Evolutionary conservation across 2,113 vertebrate genomes (phyloP), one percentile per base, ranked within the genome.

Genomic region (Stomatorhinus ivindoensis): DNA sequence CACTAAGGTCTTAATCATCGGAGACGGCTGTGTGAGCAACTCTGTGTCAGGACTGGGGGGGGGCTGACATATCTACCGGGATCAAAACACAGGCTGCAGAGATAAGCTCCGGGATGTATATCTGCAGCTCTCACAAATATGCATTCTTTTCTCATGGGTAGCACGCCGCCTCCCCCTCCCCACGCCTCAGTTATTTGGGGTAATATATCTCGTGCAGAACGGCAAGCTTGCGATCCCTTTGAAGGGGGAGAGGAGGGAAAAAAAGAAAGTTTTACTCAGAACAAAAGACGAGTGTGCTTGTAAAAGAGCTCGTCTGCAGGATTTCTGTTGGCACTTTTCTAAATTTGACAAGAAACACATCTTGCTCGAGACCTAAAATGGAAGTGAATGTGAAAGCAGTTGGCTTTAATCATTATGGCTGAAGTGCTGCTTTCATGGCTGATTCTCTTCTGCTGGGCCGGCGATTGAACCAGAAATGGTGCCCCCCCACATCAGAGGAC

Each of bases 391-490:
- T 44, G 31, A 90, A 86, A 55, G 61, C 27, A 65, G 50, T 85
- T 39, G n/a, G 53, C 89, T 88, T 84, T 61, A 76, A 90, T 88
- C 87, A 88, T 90, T 39, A 31, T 27, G 80, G 83, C 53, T 88
- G 89, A 90, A 90, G 87, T 69, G 80, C 87, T 19, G 53, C 87
- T 90, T 90, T 88, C 53, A 53, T 82, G 69, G 47, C 46, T 51
- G 48, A 21, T 48, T 82, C 31, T 89, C 47, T 15, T 15, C 73
- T 39, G 53, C 55, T 47, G 27, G 27, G 24, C 87, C 44, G 47
- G 39, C 84, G 39, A 39, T 39, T 50, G 42, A 84, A 39, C n/a
- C 53, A 48, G 76, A 84, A 83, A 84, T 24, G 35, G 80, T 47
- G 47, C 35, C 48, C 85, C 88, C 84, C 42, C 85, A 65, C 55